Evolutionary conservation across 2,888 invertebrate species (phyloP).

Genomic region (Phragmatobia fuliginosa): DNA sequence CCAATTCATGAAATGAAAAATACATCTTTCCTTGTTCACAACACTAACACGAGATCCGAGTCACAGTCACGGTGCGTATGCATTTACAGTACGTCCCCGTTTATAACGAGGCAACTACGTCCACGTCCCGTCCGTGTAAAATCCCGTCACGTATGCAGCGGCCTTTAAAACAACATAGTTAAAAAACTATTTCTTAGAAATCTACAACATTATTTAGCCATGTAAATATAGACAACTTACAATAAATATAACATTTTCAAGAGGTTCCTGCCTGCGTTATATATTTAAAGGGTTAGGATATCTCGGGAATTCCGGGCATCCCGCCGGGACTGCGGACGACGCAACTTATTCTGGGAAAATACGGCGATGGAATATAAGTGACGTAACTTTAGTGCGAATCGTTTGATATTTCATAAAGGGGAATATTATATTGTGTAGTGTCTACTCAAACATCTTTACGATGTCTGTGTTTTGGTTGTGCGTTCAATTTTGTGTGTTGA

Average conservation of each 20-base stretch:
- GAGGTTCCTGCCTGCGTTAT: conserved; percentile 28
- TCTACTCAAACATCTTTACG: conserved; percentile 10
- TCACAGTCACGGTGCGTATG: no score
- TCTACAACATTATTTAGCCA: background rate
- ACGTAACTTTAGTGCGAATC: conserved; percentile 26
- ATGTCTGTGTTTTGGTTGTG: background rate
- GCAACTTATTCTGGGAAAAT: conserved; percentile 46
- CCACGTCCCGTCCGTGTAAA: no score
- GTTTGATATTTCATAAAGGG: conserved; percentile 34
- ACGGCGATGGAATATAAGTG: conserved; percentile 40
- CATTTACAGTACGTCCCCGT: no score
- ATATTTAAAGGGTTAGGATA: conserved; percentile 56
- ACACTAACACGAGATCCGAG: no score
- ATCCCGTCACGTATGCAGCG: no score
- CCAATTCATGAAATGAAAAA: no score
- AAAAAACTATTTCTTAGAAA: background rate
- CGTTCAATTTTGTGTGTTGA: background rate
- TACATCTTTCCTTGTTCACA: no score
- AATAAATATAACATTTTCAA: conserved; percentile 39
- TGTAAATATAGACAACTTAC: conserved; percentile 27
- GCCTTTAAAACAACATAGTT: background rate
- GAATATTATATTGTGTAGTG: conserved; percentile 23
- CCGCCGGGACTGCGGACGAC: conserved; percentile 44
- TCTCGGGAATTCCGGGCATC: conserved; percentile 53
- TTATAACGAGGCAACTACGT: no score